These are phyloP conservation scores for Drosophila ananassae DNA, from an alignment of 1,140 invertebrate species.

Conservation along the genomic window DNA sequence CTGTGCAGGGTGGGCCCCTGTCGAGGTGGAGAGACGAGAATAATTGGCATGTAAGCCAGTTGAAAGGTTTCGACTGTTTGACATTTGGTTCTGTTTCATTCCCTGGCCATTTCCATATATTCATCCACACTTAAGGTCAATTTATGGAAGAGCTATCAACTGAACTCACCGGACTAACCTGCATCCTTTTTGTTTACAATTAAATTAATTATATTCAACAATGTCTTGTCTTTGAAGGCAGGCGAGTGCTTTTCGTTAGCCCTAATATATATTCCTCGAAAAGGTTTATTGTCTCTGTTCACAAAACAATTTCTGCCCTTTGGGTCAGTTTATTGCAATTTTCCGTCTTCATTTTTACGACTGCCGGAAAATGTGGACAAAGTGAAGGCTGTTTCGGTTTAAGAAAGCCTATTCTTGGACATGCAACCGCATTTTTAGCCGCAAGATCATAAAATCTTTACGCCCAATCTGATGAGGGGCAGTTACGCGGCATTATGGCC, in stretches of 20 bases:
- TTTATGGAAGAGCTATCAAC: not conserved
- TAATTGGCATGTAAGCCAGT: constrained; percentile 45
- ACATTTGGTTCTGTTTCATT: not conserved
- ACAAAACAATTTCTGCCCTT: constrained; percentile 29
- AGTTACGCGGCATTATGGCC: constrained; percentile 17
- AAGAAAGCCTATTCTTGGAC: constrained; percentile 27
- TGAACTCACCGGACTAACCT: not conserved
- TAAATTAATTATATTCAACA: not conserved
- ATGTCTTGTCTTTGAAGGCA: constrained; percentile 3
- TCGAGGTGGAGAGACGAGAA: constrained; percentile 23
- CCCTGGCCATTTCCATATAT: not conserved
- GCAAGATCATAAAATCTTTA: constrained; percentile 45
- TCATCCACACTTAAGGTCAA: not conserved
- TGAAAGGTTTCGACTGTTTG: constrained; percentile 9
- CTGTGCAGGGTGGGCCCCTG: not conserved
- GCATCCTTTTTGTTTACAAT: not conserved
- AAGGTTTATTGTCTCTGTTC: constrained; percentile 9
- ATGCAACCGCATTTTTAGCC: constrained; percentile 16
- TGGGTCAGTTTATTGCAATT: constrained; percentile 33
- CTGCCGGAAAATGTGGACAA: not conserved
- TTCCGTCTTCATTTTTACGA: constrained; percentile 15
- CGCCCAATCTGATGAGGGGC: constrained; percentile 18
- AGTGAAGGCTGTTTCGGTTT: not conserved
- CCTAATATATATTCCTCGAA: not conserved
- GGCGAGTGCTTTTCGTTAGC: constrained; percentile 20